phyloP scores from a whole-genome alignment of 2,797 vertebrate genomes.

The Xenops minutus region DNA sequence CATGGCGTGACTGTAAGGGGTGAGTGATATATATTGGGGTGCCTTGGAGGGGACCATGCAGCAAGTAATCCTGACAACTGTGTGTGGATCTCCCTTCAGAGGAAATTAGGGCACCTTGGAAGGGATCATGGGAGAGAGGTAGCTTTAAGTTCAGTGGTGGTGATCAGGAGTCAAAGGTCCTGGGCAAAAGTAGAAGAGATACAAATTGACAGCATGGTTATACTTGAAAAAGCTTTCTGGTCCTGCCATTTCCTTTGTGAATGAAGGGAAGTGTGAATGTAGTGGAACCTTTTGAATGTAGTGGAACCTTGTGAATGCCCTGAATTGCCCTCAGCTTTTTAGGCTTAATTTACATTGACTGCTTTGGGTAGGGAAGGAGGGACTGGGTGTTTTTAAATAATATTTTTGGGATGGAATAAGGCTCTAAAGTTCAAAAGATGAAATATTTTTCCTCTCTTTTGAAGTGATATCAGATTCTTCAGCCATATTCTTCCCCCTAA shows the following conservation, averaged over 20 bases:
- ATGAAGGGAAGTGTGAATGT: background rate
- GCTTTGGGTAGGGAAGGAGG: background rate
- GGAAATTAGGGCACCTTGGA: background rate
- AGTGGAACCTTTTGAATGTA: background rate
- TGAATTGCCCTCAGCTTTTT: background rate
- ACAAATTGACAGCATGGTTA: background rate
- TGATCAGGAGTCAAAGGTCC: background rate
- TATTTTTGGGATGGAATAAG: background rate
- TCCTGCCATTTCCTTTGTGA: background rate
- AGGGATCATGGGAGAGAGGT: background rate
- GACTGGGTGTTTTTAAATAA: background rate
- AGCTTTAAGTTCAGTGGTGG: background rate
- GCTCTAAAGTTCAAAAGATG: background rate
- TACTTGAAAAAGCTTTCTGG: background rate
- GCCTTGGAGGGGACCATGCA: background rate
- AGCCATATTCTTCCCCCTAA: background rate
- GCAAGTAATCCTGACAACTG: background rate
- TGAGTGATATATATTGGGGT: accelerated
- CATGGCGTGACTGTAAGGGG: background rate
- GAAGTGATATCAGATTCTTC: background rate
- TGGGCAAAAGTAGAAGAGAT: background rate
- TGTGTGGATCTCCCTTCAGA: background rate
- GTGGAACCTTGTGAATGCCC: background rate
- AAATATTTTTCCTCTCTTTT: background rate
- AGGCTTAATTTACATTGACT: background rate